phyloP scores from a whole-genome alignment of 2,113 vertebrate species.

The Tachysurus fulvidraco region DNA sequence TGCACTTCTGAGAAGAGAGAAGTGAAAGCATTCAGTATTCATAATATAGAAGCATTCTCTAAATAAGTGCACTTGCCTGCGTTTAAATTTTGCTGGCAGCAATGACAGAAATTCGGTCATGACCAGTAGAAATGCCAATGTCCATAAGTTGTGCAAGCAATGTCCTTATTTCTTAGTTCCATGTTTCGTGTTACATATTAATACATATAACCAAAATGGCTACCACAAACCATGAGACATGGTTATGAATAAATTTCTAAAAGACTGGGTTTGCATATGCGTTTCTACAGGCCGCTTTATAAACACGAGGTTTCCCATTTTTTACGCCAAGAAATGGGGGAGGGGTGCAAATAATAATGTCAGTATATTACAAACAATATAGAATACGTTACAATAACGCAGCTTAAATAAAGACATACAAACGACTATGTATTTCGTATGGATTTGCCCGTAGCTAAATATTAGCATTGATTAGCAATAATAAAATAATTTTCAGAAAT shows the following conservation, averaged over 20 bases:
- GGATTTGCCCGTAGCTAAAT: neutral
- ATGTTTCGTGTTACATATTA: conserved; percentile 59
- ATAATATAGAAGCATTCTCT: conserved; percentile 13
- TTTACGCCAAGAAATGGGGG: conserved; percentile 32
- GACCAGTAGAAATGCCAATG: conserved; percentile 19
- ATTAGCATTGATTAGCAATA: conserved; percentile 10
- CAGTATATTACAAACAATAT: neutral
- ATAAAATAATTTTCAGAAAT: neutral
- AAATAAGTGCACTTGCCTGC: neutral
- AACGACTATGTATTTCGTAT: neutral
- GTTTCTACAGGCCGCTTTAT: neutral
- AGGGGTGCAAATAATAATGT: neutral
- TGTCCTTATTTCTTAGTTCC: conserved; percentile 57
- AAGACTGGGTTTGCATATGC: conserved; percentile 39
- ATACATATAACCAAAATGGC: conserved; percentile 66
- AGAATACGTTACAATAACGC: neutral
- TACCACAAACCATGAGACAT: conserved; percentile 56
- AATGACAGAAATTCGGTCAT: conserved; percentile 29
- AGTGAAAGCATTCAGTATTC: conserved; percentile 32
- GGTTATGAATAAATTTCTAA: conserved; percentile 69
- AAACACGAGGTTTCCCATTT: conserved; percentile 3
- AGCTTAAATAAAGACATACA: neutral
- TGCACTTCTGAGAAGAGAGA: conserved; percentile 71
- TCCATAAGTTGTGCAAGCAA: conserved; percentile 46
- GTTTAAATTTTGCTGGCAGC: conserved; percentile 17